Conservation (phyloP, 2,888 invertebrate genomes). For the Athalia circularis region DNA sequence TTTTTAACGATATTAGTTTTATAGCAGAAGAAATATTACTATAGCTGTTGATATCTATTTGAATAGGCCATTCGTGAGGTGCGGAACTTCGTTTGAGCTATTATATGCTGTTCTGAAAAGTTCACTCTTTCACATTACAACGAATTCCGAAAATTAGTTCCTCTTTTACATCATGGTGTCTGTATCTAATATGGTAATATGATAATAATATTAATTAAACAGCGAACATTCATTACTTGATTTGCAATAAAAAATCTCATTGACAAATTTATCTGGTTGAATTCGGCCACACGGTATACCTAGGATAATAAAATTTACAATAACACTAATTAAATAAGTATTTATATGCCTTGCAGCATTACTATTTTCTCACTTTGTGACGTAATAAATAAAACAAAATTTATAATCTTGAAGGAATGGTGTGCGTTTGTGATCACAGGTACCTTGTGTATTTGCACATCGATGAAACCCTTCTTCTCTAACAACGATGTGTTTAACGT, state of each 20-base stretch:
- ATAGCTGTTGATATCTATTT: not conserved
- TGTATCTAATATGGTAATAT: not conserved
- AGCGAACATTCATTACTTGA: constrained; percentile 8
- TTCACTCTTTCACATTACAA: not conserved
- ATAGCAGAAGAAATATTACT: not conserved
- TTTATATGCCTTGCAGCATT: constrained; percentile 20
- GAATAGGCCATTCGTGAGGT: not conserved
- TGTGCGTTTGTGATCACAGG: constrained; percentile 35
- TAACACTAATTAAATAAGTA: constrained; percentile 9
- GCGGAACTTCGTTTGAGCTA: not conserved
- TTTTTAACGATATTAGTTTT: not conserved
- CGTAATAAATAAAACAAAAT: constrained; percentile 14
- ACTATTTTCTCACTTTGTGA: constrained; percentile 17
- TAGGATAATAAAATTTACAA: constrained; percentile 17
- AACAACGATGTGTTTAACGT: not conserved
- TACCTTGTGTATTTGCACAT: constrained; percentile 15
- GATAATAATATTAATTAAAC: constrained; percentile 20
- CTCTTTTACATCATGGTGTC: constrained; percentile 5
- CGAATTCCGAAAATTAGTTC: constrained; percentile 1
- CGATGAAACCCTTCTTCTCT: not conserved
- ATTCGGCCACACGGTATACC: not conserved
- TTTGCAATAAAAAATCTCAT: constrained; percentile 6
- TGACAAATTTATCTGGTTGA: not conserved
- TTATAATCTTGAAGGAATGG: constrained; percentile 1
- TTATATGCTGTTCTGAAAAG: not conserved